Percentiles rank a stretch among this genome's conserved stretches.
phyloP scores from a whole-genome alignment of 2,113 vertebrate genomes.

The Sporophila hypoxantha region DNA sequence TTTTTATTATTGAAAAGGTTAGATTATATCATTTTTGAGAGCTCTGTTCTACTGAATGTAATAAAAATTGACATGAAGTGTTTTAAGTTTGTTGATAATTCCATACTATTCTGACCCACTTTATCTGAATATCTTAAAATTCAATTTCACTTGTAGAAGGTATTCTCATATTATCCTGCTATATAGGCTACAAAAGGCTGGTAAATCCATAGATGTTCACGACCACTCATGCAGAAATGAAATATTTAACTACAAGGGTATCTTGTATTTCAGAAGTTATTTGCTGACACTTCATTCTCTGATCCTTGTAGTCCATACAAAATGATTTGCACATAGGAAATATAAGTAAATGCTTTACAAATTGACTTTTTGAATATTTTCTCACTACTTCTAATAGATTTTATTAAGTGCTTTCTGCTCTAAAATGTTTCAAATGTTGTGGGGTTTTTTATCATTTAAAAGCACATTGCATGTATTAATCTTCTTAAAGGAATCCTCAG shows the following conservation, averaged over 20 bases:
- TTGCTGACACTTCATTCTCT: conserved; percentile 69
- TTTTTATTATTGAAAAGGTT: conserved; percentile 56
- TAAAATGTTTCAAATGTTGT: conserved; percentile 41
- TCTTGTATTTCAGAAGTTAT: conserved; percentile 67
- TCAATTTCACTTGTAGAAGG: conserved; percentile 64
- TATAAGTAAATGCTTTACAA: conserved; percentile 63
- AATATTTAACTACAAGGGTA: conserved; percentile 74
- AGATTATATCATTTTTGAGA: conserved; percentile 61
- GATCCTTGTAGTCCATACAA: conserved; percentile 65
- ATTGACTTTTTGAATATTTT: conserved; percentile 65
- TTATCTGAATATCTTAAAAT: conserved; percentile 68
- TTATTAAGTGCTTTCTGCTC: conserved; percentile 54
- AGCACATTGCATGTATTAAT: conserved; percentile 46
- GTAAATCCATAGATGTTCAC: conserved; percentile 66
- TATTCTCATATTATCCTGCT: conserved; percentile 58
- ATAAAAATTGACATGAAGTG: conserved; percentile 66
- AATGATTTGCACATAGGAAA: conserved; percentile 61
- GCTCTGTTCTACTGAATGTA: conserved; percentile 53
- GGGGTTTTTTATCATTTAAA: conserved; percentile 37
- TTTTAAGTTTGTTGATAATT: conserved; percentile 71
- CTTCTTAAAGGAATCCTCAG: conserved; percentile 32
- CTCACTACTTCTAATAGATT: conserved; percentile 56
- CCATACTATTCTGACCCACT: conserved; percentile 56
- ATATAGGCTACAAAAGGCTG: conserved; percentile 58
- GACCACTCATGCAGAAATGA: conserved; percentile 69